These are phyloP conservation scores for Malachius bipustulatus DNA, from an alignment of 2,888 invertebrate genomes.

Conservation along the genomic window DNA sequence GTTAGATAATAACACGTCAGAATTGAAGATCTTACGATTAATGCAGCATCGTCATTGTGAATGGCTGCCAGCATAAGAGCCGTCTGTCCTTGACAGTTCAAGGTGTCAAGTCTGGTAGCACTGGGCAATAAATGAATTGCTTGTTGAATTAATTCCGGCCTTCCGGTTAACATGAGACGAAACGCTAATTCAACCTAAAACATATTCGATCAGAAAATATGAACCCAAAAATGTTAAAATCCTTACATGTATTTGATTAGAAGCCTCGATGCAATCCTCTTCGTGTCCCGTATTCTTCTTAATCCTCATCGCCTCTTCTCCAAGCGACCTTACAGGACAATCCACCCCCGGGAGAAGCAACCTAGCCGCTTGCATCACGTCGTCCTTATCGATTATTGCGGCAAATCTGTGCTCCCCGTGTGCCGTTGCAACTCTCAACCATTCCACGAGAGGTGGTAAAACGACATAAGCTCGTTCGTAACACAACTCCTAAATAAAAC, in stretches of 20 bases:
- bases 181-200: constrained; percentile 58
- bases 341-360: constrained; percentile 79
- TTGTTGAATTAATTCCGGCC: constrained; percentile 65
- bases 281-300: constrained; percentile 32
- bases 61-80: constrained; percentile 75
- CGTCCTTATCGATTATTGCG: constrained; percentile 62
- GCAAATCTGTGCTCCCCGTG: constrained; percentile 73
- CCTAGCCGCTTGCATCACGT: constrained; percentile 78
- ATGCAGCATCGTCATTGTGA: constrained; percentile 66
- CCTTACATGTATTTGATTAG: constrained; percentile 32
- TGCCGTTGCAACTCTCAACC: constrained; percentile 73
- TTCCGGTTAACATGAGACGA: constrained; percentile 65
- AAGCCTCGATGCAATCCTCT: constrained; percentile 33
- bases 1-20: constrained; percentile 4
- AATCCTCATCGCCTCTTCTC: constrained; percentile 43
- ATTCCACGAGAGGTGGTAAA: constrained; percentile 81
- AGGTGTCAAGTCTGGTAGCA: constrained; percentile 58
- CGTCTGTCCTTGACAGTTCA: constrained; percentile 68
- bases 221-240: background rate
- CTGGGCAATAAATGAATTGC: constrained; percentile 64
- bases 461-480: constrained; percentile 82
- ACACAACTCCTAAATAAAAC: constrained; percentile 52
- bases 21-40: constrained; percentile 38
- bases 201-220: background rate
- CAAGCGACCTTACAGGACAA: constrained; percentile 69